Evolutionary conservation across 2,797 vertebrate genomes (phyloP).

Genomic region (Pseudochirops corinnae): DNA sequence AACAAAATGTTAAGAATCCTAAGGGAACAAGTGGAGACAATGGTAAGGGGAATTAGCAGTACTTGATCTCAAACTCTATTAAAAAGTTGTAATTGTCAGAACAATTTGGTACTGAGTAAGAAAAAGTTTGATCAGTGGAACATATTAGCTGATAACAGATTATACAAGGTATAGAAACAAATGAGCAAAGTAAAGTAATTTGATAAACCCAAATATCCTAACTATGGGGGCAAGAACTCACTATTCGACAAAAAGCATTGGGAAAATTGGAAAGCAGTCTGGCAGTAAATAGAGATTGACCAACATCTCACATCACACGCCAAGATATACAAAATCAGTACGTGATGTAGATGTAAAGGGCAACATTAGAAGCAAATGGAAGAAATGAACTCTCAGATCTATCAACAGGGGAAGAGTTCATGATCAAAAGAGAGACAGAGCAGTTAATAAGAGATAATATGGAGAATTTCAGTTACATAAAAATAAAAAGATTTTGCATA

Average conservation of each 20-base stretch:
- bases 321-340: not conserved
- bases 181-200: not conserved
- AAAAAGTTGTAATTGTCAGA: not conserved
- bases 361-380: not conserved
- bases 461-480: not conserved
- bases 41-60: not conserved
- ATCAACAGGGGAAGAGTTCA: not conserved
- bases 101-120: not conserved
- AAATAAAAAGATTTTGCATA: not conserved
- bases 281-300: not conserved
- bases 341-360: not conserved
- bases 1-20: not conserved
- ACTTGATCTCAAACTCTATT: not conserved
- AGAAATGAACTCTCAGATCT: not conserved
- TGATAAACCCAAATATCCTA: not conserved
- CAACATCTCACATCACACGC: not conserved
- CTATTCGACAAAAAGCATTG: not conserved
- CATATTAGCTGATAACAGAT: not conserved
- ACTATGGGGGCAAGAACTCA: not conserved
- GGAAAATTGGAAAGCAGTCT: not conserved
- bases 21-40: not conserved
- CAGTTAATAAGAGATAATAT: not conserved
- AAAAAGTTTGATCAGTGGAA: not conserved
- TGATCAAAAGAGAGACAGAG: not conserved
- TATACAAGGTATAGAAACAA: not conserved